Base-by-base conservation (phyloP, 2,888 invertebrate genomes). In the Blastobasis lacticolella region DNA sequence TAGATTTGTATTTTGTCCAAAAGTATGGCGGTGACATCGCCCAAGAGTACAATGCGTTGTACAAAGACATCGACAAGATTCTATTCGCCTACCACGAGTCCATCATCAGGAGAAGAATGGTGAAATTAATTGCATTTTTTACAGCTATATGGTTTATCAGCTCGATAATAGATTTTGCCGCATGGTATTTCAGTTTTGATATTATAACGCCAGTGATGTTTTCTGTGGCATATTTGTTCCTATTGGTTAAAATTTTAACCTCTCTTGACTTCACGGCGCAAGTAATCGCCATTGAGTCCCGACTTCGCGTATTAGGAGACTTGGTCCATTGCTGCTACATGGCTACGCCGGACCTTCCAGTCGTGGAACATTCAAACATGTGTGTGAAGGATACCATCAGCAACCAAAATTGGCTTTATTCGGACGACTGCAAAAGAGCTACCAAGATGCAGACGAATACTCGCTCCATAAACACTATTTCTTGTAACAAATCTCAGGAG, bases 211-310 rank as follows among this genome's bases (percentile, higher is more conserved):
- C 84, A 1, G 36, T 63, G 0, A 42, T 65, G 0, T 79, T 71
- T 57, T 61, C 70, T 1, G 36, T 72, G 6, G 23, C 3, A 23
- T 23, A 23, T 23, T 23, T 23, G 23, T 23, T 23, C 23, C 23
- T 23, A 23, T 23, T 76, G n/a, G 70, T 81, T 40, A 85, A 83
- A 69, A 78, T 82, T 23, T 54, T 81, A 1, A 78, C 77, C 1
- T 75, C 67, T 5, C 53, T 84, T 23, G 78, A 83, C 58, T 61
- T 84, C 23, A 75, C 76, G 40, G 67, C 73, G 37, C 78, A 85
- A 53, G 66, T 78, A 5, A 68, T 73, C 60, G 73, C 80, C 2
- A 64, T 79, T 7, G 75, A 78, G 56, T 65, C 60, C 46, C 67
- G 84, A 47, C 52, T 85, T n/a, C 63, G 58, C 49, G 62, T 67